phyloP scores from a whole-genome alignment of 2,797 vertebrate genomes.

The Phoxinus dragarum region DNA sequence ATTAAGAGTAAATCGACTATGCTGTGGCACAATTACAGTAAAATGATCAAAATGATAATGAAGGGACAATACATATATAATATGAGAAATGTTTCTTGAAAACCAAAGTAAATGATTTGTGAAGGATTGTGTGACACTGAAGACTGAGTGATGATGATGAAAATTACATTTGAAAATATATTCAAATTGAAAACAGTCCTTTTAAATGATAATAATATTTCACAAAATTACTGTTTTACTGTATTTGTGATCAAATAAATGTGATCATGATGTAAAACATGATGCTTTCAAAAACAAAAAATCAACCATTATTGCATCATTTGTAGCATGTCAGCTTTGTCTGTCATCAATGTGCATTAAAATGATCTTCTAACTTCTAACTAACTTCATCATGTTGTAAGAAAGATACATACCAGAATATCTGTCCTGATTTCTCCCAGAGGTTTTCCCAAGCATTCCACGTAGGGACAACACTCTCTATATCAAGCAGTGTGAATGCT shows the following conservation, averaged over 20 bases:
- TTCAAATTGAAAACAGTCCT: neutral
- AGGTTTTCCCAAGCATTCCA: slow-evolving; percentile 15
- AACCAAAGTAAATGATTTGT: too few species aligned
- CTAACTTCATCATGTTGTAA: neutral
- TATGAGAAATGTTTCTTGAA: too few species aligned
- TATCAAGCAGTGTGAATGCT: neutral
- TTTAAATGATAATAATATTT: neutral
- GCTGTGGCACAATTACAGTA: too few species aligned
- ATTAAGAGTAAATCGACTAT: too few species aligned
- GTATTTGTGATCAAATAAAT: neutral
- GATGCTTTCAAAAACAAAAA: neutral
- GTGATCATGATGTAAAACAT: too few species aligned
- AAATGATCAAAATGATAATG: too few species aligned
- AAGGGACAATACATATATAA: too few species aligned
- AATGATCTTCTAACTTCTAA: too few species aligned
- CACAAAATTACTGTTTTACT: neutral
- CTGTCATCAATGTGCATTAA: neutral
- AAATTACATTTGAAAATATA: neutral
- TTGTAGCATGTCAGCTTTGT: neutral
- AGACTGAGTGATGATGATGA: too few species aligned
- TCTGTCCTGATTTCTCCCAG: neutral
- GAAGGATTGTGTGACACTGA: too few species aligned
- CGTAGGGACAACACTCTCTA: neutral
- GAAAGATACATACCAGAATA: neutral
- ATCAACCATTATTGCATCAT: neutral